Base-by-base conservation (phyloP, 2,113 vertebrate species). In the Istiophorus platypterus region DNA sequence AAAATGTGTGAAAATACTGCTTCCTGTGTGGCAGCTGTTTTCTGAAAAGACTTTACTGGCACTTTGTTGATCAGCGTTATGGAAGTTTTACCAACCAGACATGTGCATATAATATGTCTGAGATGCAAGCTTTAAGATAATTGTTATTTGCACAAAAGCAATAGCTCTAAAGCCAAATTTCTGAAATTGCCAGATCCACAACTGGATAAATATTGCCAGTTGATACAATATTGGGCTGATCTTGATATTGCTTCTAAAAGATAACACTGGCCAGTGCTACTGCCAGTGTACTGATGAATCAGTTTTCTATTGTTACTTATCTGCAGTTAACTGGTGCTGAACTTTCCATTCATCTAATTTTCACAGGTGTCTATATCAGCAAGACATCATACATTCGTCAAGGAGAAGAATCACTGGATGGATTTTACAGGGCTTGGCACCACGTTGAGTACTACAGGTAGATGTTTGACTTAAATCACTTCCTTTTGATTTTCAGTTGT, bases 371-470 rank as follows among this genome's bases (percentile, higher is more conserved):
- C 2, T 99, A 99, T 85, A 97, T 99, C 95, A 99, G 97, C 93
- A 99, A 97, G 94, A 97, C 97, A 2, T 96, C 97, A 3, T 99
- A 99, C 80, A 98, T 99, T 83, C 98, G 98, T 72, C 98, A 99
- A 92, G 98, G 98, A 87, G 98, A 99, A 61, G 95, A 99, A 73
- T 99, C 98, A 52, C 95, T 99, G 90, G 98, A 99, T 95, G 98
- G 98, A 63, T 99, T 99, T 94, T 99, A 99, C 87, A 96, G 97
- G 89, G 97, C 98, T 0, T 99, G 98, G 98, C 98, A 99, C 94
- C 97, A 99, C 88, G 98, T 99, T 90, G 98, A 99, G 92, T 99
- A 96, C 95, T 99, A 98, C 95, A 98, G 98, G 98, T 99, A 95
- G 84, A 69, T 20, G 22, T 63, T 69, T 54, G 34, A 74, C 9